Base-by-base conservation (phyloP, 1,140 invertebrate genomes). In the Venturia canescens region DNA sequence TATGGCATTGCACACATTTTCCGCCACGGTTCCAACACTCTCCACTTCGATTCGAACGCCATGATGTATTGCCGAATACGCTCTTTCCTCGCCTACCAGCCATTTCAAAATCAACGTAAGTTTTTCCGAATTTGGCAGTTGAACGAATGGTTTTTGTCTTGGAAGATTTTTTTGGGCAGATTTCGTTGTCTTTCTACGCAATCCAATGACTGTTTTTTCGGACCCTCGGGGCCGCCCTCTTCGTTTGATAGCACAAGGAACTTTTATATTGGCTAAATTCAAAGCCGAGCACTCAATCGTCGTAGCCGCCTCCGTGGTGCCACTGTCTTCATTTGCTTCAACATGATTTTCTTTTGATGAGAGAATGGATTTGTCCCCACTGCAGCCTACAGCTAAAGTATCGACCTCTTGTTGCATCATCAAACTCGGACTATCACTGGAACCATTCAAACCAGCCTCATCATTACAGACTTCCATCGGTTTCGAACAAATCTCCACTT, bases 201-300 rank as follows among this genome's bases (percentile, higher is more conserved):
- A 38, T 13, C 77, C 77, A 44, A 69, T 69, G n/a, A 67, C 66
- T 2, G 77, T 79, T 60, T 34, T 69, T 5, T 69, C 26, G 50
- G 77, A 29, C 4, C 57, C 77, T 69, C 44, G 69, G 3, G 77
- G 77, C 13, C 27, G 29, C 21, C 77, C 77, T 29, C 38, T 67
- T 44, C 77, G 26, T n/a, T 79, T 79, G 13, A 67, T 16, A 1
- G 63, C 16, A 13, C 60, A 38, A 11, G 50, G 63, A 26, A 79
- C 44, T 5, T 21, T 67, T 18, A 79, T 69, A 3, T 79, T 44
- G 21, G 4, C 23, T n/a, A 69, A 3, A 13, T 53, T n/a, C 3
- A 11, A 3, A 3, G 3, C n/a, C n/a, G n/a, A n/a, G n/a, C n/a
- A n/a, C n/a, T n/a, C n/a, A n/a, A n/a, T n/a, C n/a, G n/a, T n/a